phyloP scores from a whole-genome alignment of 2,113 vertebrate species.

The Chlorocebus sabaeus region DNA sequence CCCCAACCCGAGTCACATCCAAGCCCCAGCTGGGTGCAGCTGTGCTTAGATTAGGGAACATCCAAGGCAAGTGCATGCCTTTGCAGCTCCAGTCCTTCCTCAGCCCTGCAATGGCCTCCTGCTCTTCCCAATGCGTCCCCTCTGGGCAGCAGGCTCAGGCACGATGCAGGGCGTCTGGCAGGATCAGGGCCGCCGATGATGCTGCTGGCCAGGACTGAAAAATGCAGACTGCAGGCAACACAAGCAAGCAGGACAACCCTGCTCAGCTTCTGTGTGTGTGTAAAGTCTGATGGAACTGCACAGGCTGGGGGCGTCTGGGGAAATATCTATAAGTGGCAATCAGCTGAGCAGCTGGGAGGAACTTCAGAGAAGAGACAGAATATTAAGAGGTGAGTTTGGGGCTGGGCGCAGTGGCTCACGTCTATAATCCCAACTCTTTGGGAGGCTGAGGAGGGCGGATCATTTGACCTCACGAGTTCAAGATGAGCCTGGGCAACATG shows the following conservation, averaged over 20 bases:
- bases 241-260: neutral
- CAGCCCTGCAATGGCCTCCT: accelerated
- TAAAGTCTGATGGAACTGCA: neutral
- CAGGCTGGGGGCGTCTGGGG: neutral
- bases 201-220: neutral
- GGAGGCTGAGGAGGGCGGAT: too few relatives aligned
- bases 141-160: neutral
- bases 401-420: too few relatives aligned
- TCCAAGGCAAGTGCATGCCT: slow-evolving; percentile 54
- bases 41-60: slow-evolving; percentile 71
- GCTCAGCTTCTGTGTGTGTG: neutral
- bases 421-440: too few relatives aligned
- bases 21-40: slow-evolving; percentile 60
- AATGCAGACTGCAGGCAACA: neutral
- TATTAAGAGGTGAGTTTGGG: neutral
- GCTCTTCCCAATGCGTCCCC: neutral
- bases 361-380: neutral
- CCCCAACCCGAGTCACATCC: neutral
- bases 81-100: slow-evolving; percentile 23
- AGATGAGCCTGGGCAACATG: too few relatives aligned
- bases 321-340: neutral
- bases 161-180: accelerated
- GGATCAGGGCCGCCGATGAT: neutral
- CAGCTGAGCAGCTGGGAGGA: neutral
- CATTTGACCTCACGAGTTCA: too few relatives aligned